Percentiles rank a stretch among this genome's conserved stretches.
These are phyloP conservation scores for Tenualosa ilisha DNA, from an alignment of 2,797 vertebrate genomes.

Conservation along the genomic window DNA sequence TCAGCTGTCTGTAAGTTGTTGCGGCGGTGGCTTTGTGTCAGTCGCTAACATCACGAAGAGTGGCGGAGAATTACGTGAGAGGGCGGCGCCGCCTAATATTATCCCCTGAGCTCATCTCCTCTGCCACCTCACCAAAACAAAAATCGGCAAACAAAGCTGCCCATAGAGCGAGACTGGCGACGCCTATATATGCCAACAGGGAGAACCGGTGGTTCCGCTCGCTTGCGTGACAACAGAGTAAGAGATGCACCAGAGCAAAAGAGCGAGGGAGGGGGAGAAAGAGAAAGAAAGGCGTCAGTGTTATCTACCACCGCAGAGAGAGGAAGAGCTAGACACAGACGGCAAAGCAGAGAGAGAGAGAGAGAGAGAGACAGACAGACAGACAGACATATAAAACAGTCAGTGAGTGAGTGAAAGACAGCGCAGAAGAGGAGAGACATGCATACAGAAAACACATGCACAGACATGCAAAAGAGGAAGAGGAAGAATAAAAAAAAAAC, in stretches of 20 bases:
- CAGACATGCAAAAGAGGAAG: not conserved
- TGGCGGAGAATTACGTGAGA: not conserved
- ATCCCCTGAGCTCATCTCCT: not conserved
- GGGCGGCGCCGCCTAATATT: not conserved
- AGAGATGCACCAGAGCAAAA: slow-evolving; percentile 45
- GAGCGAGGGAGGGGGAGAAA: not conserved
- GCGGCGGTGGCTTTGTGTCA: not conserved
- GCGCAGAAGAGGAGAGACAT: not conserved
- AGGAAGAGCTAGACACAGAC: slow-evolving; percentile 15
- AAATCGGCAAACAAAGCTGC: slow-evolving; percentile 4
- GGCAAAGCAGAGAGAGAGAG: not conserved
- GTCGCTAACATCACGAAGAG: not conserved
- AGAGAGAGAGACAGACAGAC: not conserved
- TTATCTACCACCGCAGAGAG: slow-evolving; percentile 31
- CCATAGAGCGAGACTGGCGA: not conserved
- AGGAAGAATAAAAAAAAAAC: not conserved
- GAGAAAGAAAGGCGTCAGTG: not conserved
- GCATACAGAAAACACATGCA: not conserved
- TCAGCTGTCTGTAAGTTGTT: not conserved
- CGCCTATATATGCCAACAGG: slow-evolving; percentile 9
- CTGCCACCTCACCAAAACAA: not conserved
- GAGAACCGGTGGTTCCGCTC: slow-evolving; percentile 19
- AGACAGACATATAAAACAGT: not conserved
- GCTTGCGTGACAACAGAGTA: slow-evolving; percentile 29
- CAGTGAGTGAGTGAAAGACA: not conserved